Conservation (phyloP, 2,113 vertebrate species). For the Phalacrocorax brasilianus region DNA sequence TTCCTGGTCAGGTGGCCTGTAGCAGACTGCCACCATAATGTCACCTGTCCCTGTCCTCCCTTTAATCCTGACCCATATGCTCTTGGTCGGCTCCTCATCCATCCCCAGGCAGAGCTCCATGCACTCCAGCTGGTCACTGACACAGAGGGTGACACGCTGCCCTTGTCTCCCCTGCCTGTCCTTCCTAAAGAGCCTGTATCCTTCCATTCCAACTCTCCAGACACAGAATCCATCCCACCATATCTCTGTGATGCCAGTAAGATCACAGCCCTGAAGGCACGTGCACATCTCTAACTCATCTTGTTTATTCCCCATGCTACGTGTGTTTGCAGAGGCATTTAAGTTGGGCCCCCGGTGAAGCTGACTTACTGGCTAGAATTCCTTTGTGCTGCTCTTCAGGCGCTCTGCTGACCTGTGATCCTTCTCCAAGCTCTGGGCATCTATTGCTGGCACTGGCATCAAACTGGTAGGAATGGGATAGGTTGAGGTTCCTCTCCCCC, state of each 20-base stretch:
- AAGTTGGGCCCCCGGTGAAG: not conserved
- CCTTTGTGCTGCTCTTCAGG: not conserved
- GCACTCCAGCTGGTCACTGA: no score
- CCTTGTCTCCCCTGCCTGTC: no score
- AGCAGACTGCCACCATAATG: no score
- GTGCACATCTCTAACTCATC: not conserved
- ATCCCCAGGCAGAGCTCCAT: no score
- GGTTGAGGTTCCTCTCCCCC: not conserved
- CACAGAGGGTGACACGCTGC: no score
- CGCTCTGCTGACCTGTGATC: not conserved
- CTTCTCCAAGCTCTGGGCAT: not conserved
- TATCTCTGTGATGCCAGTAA: not conserved
- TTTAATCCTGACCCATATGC: no score
- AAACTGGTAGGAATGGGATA: not conserved
- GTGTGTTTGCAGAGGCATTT: not conserved
- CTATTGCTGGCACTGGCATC: not conserved
- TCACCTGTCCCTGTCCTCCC: no score
- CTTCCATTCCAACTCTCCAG: not conserved
- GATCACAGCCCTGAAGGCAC: not conserved
- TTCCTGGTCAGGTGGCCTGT: no score
- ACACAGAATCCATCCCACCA: not conserved
- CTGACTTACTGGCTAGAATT: not conserved
- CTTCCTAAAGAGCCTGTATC: no score
- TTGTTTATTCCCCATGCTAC: not conserved
- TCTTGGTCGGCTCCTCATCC: no score